phyloP scores from a whole-genome alignment of 2,888 invertebrate genomes.

The Liodrosophila aerea region DNA sequence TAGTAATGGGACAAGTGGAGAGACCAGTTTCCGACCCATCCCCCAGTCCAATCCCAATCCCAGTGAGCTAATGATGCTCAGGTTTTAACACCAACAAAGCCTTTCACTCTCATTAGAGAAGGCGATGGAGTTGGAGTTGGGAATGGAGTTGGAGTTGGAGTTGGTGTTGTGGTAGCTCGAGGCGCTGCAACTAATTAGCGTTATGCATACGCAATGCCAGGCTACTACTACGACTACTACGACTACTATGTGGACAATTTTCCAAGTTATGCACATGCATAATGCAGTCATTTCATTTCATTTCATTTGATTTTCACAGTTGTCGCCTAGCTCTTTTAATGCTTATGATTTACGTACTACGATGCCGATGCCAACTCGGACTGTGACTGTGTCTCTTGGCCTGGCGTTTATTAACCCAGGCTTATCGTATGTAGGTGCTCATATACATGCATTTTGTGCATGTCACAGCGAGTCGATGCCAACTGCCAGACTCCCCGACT shows the following conservation, averaged over 20 bases:
- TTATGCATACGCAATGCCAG: conserved; percentile 56
- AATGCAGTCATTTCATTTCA: conserved; percentile 52
- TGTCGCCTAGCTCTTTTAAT: conserved; percentile 40
- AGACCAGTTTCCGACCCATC: conserved; percentile 46
- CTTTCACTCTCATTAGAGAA: conserved; percentile 67
- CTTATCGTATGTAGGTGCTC: conserved; percentile 72
- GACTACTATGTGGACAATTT: conserved; percentile 24
- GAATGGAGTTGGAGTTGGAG: not conserved
- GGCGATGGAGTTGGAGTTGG: not conserved
- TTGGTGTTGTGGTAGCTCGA: conserved; percentile 19
- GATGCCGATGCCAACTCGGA: conserved; percentile 5
- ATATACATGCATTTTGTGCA: conserved; percentile 78
- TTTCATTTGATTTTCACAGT: conserved; percentile 8
- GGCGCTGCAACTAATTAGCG: conserved; percentile 65
- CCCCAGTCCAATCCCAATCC: conserved; percentile 27
- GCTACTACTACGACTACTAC: conserved; percentile 9
- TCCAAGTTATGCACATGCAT: conserved; percentile 67
- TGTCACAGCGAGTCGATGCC: conserved; percentile 55
- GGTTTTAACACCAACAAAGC: conserved; percentile 42
- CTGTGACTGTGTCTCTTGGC: conserved; percentile 17
- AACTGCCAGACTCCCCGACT: conserved; percentile 11
- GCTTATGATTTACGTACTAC: conserved; percentile 71
- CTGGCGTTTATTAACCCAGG: conserved; percentile 61
- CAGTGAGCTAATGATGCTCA: conserved; percentile 22
- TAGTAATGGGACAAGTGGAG: conserved; percentile 7